Evolutionary conservation across 1,140 invertebrate genomes (phyloP).

Genomic region (Caenorhabditis brenneri): DNA sequence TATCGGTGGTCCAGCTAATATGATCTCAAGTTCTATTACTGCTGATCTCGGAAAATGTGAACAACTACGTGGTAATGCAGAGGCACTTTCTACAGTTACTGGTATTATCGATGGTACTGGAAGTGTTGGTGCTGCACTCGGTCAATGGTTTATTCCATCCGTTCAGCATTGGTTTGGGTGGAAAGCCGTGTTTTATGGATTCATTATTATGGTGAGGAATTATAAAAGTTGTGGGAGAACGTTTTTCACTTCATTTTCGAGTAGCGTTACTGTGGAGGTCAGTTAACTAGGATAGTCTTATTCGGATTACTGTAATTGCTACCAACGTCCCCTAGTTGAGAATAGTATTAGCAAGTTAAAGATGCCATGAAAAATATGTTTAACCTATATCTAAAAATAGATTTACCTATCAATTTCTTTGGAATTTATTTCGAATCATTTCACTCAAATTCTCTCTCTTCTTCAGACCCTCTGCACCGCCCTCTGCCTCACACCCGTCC

Average conservation of each 20-base stretch:
- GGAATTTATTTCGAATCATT: too few species aligned
- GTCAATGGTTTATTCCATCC: slow-evolving; percentile 72
- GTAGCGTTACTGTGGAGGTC: too few species aligned
- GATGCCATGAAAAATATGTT: too few species aligned
- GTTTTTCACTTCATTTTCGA: too few species aligned
- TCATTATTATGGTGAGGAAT: slow-evolving; percentile 72
- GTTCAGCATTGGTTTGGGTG: slow-evolving; percentile 72
- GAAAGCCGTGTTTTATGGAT: slow-evolving; percentile 73
- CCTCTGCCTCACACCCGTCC: not conserved
- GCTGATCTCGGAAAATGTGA: slow-evolving; percentile 70
- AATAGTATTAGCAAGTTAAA: too few species aligned
- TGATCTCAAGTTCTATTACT: slow-evolving; percentile 73
- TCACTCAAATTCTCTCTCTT: too few species aligned
- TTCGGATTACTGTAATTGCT: too few species aligned
- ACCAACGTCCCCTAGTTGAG: too few species aligned
- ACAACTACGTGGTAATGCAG: slow-evolving; percentile 47
- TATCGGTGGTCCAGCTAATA: slow-evolving; percentile 73
- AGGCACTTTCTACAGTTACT: slow-evolving; percentile 73
- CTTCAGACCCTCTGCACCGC: slow-evolving; percentile 2
- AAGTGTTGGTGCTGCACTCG: slow-evolving; percentile 73
- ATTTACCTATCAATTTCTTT: too few species aligned
- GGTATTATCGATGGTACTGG: slow-evolving; percentile 74
- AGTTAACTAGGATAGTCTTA: too few species aligned
- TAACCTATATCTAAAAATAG: too few species aligned
- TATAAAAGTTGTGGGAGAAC: too few species aligned